Base-by-base conservation (phyloP, 2,797 vertebrate species). In the Dromococcyx pavoninus region DNA sequence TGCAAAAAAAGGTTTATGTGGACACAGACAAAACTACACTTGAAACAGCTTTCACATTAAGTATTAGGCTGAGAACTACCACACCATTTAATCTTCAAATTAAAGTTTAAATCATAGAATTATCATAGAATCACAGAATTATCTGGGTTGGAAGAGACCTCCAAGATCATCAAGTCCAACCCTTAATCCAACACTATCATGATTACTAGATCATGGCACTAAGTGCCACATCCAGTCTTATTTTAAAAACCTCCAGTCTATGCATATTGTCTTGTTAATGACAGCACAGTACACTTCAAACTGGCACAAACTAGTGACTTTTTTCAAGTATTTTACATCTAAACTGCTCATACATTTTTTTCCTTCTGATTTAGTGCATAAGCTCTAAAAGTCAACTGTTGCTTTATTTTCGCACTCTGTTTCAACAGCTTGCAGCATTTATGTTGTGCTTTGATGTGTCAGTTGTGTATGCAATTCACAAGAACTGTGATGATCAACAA, bases 381-480 rank as follows among this genome's bases (percentile, higher is more conserved):
- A 91, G 66, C 56, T 43, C 61, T 39, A 48, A 11, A 74, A 95
- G 72, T 10, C 57, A 94, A 50, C 48, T 61, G 69, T 54, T 83
- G 72, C 86, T 88, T 85, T 94, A 71, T 57, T 96, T 95, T 76
- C 93, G 92, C 64, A n/a, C 74, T 77, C 70, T 71, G 84, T 89
- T 95, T 80, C 93, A 83, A 94, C 91, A 97, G 95, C 95, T 96
- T 95, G 92, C 89, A 96, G 75, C 92, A 80, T 72, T 95, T 95
- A 91, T 23, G 18, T 82, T 9, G 44, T 10, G 53, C 95, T 95
- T 95, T 93, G 92, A 97, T 94, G 94, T 93, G 91, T 92, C 91
- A 87, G 65, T 67, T 89, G 86, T 84, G 75, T 78, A 69, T 14
- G 43, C 51, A 84, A 90, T 91, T 93, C 84, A 80, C 84, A 87